These are phyloP conservation scores for Falco berigora DNA, from an alignment of 2,797 vertebrate species.

Conservation along the genomic window DNA sequence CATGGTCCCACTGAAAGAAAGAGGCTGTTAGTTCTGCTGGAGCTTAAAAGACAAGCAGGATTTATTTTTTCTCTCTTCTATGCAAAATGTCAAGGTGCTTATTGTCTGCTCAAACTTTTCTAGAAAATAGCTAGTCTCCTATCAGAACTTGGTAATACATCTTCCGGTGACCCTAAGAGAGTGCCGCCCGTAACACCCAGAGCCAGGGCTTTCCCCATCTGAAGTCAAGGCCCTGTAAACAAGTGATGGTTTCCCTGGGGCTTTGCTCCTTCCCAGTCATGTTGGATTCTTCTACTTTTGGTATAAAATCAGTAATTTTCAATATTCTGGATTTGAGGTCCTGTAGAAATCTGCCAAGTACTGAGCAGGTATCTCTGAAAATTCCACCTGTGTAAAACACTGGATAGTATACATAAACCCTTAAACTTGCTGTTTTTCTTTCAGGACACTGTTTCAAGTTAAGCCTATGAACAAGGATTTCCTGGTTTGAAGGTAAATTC, in stretches of 20 bases:
- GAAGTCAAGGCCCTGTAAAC: not conserved
- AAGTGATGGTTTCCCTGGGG: not conserved
- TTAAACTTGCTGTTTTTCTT: not conserved
- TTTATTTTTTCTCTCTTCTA: not conserved
- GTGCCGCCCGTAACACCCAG: not conserved
- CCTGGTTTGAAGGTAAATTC: not conserved
- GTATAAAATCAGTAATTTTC: not conserved
- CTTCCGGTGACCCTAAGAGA: not conserved
- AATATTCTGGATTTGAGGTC: not conserved
- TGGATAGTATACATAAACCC: not conserved
- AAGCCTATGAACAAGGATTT: not conserved
- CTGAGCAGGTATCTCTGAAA: not conserved
- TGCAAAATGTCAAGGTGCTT: not conserved
- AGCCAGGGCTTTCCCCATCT: not conserved
- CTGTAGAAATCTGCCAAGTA: not conserved
- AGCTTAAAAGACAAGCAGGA: not conserved
- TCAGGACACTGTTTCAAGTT: not conserved
- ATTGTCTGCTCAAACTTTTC: not conserved
- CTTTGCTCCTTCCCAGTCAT: not conserved
- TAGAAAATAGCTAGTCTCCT: not conserved
- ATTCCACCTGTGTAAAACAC: not conserved
- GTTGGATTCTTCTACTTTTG: not conserved
- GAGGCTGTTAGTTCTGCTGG: not conserved
- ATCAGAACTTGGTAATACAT: not conserved
- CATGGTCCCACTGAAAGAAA: not conserved